phyloP scores from a whole-genome alignment of 2,888 invertebrate genomes.

The Eumerus sabulonum region DNA sequence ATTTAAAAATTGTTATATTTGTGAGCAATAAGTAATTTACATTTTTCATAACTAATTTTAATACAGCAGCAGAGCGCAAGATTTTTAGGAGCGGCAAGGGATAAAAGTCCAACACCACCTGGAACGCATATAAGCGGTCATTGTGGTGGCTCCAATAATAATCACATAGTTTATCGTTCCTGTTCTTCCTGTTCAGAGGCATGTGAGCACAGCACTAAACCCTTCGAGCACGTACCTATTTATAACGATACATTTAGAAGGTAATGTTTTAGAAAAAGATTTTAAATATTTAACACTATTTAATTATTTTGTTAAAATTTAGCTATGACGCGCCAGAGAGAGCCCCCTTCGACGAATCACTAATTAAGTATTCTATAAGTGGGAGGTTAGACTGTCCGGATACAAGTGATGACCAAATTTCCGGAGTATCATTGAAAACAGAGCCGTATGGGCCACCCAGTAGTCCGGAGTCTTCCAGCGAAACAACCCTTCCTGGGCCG shows the following conservation, averaged over 20 bases:
- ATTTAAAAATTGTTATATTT: too few species aligned
- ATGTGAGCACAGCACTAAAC: constrained; percentile 78
- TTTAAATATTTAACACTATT: not conserved
- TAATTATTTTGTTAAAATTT: not conserved
- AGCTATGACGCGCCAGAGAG: constrained; percentile 78
- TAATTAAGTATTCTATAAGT: constrained; percentile 77
- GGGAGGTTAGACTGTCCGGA: constrained; percentile 77
- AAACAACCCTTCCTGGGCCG: constrained; percentile 75
- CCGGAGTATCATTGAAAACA: constrained; percentile 78
- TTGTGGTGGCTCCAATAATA: constrained; percentile 74
- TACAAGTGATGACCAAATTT: constrained; percentile 76
- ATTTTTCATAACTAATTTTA: constrained; percentile 10
- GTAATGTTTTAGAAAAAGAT: constrained; percentile 70
- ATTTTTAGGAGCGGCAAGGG: constrained; percentile 79
- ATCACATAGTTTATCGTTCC: constrained; percentile 78
- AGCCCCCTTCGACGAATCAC: constrained; percentile 77
- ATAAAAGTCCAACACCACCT: constrained; percentile 79
- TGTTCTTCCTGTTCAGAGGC: constrained; percentile 78
- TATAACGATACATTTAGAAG: constrained; percentile 78
- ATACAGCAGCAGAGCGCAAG: constrained; percentile 80
- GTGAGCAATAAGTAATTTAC: not conserved
- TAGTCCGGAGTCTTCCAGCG: constrained; percentile 78
- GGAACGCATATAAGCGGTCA: constrained; percentile 76
- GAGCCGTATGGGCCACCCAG: constrained; percentile 78
- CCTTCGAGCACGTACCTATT: constrained; percentile 75